Percentiles rank a stretch among this genome's conserved stretches.
phyloP scores from a whole-genome alignment of 2,113 vertebrate genomes.

The Lepus europaeus region DNA sequence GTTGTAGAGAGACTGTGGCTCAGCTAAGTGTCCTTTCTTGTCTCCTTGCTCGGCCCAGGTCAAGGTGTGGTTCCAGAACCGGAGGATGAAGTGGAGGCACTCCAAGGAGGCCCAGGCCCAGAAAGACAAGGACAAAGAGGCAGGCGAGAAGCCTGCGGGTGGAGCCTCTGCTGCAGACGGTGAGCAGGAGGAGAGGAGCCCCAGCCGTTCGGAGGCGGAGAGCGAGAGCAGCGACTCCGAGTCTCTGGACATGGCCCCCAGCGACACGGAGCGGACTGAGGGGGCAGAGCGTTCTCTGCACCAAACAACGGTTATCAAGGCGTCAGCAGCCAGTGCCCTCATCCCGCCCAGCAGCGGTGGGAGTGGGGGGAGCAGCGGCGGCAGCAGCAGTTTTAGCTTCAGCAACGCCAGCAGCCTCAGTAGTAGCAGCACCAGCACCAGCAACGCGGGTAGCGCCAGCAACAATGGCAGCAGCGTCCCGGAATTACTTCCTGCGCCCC shows the following conservation, averaged over 20 bases:
- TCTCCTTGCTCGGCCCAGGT: slow-evolving; percentile 87
- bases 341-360: background rate
- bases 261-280: slow-evolving; percentile 92
- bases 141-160: slow-evolving; percentile 86
- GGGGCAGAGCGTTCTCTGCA: slow-evolving; percentile 86
- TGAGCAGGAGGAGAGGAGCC: slow-evolving; percentile 88
- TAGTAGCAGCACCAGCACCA: background rate
- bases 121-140: slow-evolving; percentile 96
- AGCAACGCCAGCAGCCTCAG: background rate
- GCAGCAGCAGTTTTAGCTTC: slow-evolving; percentile 12
- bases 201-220: slow-evolving; percentile 93
- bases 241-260: slow-evolving; percentile 91
- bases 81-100: slow-evolving; percentile 98
- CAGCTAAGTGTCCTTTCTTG: background rate
- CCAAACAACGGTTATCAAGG: slow-evolving; percentile 90
- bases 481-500: slow-evolving; percentile 37
- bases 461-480: background rate
- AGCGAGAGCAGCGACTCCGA: slow-evolving; percentile 95
- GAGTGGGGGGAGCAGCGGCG: background rate
- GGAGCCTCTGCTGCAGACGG: slow-evolving; percentile 50
- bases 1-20: background rate
- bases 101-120: slow-evolving; percentile 98
- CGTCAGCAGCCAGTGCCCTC: slow-evolving; percentile 77
- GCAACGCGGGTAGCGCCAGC: background rate
- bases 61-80: slow-evolving; percentile 99